Percentiles rank a stretch among this genome's conserved stretches.
Evolutionary conservation across 2,797 vertebrate species (phyloP).

Genomic region (Heteromormyrus szaboi): DNA sequence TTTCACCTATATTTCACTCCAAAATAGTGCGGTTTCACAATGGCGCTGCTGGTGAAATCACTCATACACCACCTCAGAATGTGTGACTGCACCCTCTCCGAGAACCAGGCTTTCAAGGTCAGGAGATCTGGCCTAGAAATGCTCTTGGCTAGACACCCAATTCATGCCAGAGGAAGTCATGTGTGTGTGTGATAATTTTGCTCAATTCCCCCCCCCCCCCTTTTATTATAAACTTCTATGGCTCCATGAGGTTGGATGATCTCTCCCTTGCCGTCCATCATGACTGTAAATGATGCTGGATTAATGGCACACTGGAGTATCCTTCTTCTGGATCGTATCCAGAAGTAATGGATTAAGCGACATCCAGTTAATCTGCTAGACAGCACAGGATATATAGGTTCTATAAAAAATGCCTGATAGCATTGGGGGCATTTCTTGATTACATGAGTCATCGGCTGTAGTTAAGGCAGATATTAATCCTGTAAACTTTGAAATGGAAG

Average conservation of each 20-base stretch:
- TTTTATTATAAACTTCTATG: not conserved
- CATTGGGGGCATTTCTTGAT: not conserved
- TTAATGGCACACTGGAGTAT: conserved; percentile 1
- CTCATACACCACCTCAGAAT: not conserved
- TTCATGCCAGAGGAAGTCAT: conserved; percentile 2
- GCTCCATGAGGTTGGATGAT: not conserved
- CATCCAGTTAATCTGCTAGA: not conserved
- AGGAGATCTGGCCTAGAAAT: not conserved
- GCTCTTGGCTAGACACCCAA: not conserved
- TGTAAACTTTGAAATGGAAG: conserved; percentile 6
- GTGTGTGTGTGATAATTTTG: not conserved
- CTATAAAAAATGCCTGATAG: not conserved
- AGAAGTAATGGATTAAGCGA: not conserved
- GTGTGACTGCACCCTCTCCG: not conserved
- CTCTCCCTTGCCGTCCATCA: not conserved
- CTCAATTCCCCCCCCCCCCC: not conserved
- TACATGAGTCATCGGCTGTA: not conserved
- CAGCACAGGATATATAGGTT: not conserved
- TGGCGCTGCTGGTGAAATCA: not conserved
- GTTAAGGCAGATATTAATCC: not conserved
- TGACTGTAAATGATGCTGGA: conserved; percentile 7
- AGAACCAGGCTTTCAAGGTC: not conserved
- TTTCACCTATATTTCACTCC: not conserved
- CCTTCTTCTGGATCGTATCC: not conserved
- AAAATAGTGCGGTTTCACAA: not conserved